A percentile compares a stretch with the other conserved stretches of the same genome.
These are phyloP conservation scores for Hylaeus anthracinus DNA, from an alignment of 1,140 invertebrate species.

Conservation along the genomic window DNA sequence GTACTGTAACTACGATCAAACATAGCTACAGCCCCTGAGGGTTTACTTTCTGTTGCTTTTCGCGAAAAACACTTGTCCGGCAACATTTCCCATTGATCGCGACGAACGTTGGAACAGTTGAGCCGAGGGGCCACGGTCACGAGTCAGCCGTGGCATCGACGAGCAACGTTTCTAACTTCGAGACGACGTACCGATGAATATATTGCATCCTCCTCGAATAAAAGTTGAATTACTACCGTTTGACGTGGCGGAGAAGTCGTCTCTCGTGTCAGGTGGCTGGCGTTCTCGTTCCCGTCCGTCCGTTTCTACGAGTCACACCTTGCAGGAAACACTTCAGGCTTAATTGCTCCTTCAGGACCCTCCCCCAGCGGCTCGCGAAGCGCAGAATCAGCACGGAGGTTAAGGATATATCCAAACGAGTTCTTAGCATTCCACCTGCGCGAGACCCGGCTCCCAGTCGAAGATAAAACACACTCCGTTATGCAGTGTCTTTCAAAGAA, in stretches of 20 bases:
- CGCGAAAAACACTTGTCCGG: background rate
- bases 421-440: conserved; percentile 66
- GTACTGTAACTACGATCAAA: too few species aligned
- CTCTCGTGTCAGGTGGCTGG: conserved; percentile 75
- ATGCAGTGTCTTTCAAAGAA: too few species aligned
- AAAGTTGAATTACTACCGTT: conserved; percentile 77
- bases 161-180: conserved; percentile 46
- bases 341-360: conserved; percentile 75
- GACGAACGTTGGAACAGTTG: conserved; percentile 26
- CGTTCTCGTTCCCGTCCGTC: conserved; percentile 73
- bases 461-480: conserved; percentile 26
- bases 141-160: conserved; percentile 26
- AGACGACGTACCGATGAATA: conserved; percentile 66
- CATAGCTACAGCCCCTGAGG: too few species aligned
- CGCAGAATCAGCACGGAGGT: conserved; percentile 67
- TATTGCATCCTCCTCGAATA: conserved; percentile 73
- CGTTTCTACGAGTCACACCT: conserved; percentile 77
- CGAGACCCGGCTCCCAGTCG: conserved; percentile 26
- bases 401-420: conserved; percentile 68
- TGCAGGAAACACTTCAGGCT: conserved; percentile 78
- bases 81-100: conserved; percentile 1
- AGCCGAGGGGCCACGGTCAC: conserved; percentile 39
- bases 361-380: conserved; percentile 57
- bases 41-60: background rate
- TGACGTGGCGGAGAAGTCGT: conserved; percentile 69